Percentiles rank a stretch among this genome's conserved stretches.
Conservation (phyloP, 2,888 invertebrate species). For the Nebria salina region DNA sequence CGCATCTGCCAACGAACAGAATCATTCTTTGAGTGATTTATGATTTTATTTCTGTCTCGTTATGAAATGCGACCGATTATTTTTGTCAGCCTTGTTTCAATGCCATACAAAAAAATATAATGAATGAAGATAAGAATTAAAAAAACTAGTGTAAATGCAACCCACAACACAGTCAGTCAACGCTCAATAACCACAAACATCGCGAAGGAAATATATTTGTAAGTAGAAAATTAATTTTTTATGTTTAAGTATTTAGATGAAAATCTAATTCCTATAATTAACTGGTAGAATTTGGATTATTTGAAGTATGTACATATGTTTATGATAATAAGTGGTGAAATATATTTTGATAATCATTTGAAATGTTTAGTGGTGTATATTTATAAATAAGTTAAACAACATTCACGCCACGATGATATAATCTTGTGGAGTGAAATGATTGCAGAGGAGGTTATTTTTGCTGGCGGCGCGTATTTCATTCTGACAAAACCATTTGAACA, state of each 20-base stretch:
- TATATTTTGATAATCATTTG: neutral
- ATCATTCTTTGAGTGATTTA: conserved; percentile 7
- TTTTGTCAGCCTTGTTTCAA: neutral
- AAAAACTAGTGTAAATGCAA: neutral
- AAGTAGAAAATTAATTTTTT: too few species aligned
- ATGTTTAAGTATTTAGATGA: too few species aligned
- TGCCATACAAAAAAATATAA: neutral
- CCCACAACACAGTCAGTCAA: neutral
- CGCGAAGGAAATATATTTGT: too few species aligned
- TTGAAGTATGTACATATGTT: neutral
- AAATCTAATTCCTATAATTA: too few species aligned
- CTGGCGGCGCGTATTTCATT: neutral
- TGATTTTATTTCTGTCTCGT: neutral
- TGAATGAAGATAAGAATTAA: neutral
- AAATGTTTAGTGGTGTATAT: neutral
- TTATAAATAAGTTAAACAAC: neutral
- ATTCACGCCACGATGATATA: neutral
- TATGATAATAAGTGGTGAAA: neutral
- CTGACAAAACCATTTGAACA: neutral
- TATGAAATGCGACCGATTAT: conserved; percentile 9
- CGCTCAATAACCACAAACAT: neutral
- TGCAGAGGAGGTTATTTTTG: neutral
- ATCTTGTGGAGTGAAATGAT: neutral
- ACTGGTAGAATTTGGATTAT: too few species aligned
- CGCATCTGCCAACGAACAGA: neutral